Base-by-base conservation (phyloP, 2,888 invertebrate species). In the Chymomyza procnemis region DNA sequence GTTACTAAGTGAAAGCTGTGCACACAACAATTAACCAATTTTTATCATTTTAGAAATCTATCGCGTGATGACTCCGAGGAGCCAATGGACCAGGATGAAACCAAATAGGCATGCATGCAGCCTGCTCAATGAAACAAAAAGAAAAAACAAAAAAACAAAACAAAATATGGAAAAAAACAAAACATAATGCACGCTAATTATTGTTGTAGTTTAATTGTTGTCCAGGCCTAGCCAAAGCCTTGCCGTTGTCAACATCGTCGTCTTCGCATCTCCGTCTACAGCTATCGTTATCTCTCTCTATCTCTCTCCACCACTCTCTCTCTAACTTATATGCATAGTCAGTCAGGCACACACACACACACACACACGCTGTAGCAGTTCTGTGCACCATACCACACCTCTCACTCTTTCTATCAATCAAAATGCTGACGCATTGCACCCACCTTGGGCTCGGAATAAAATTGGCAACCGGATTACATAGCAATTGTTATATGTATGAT, bases 81-180 rank as follows among this genome's bases (percentile, higher is more conserved):
- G 92, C 96, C 96, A 61, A 96, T 96, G 96, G 96, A 96, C 90
- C 95, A 96, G 91, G 96, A 96, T 91, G 95, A 95, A 90, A 93
- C 92, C 88, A 95, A 95, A 93, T 95, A 94, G 94, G 34, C 67
- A 69, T 52, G 71, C 59, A 74, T 26, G 34, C 57, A 55, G 18
- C 61, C 78, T 73, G 79, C 81, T 82, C 87, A 81, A 81, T 72
- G 79, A 59, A 41, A 47, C 16, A 50, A 50, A 50, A n/a, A n/a
- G n/a, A n/a, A n/a, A n/a, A n/a, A n/a, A n/a, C n/a, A n/a, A n/a
- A n/a, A n/a, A 47, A 14, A 6, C 14, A 8, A 50, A 34, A 16
- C n/a, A 19, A 22, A 61, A 61, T 46, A n/a, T n/a, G n/a, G n/a
- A n/a, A n/a, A n/a, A n/a, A 47, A 14, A 6, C 14, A 8, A 50